A percentile compares a stretch with the other conserved stretches of the same genome.
Conservation (phyloP, 2,113 vertebrate genomes). For the Poeciliopsis retropinna region DNA sequence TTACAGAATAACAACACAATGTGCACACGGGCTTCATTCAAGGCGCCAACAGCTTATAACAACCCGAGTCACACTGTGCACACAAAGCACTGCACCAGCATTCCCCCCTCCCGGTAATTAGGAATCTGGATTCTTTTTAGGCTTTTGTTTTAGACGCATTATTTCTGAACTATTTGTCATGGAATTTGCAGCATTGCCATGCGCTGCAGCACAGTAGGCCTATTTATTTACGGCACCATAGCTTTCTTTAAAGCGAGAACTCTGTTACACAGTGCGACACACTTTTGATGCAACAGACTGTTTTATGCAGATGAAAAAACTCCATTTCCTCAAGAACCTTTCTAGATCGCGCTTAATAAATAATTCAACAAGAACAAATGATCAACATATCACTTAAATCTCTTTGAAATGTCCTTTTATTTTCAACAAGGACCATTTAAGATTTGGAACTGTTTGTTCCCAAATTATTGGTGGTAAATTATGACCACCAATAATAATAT, state of each 20-base stretch:
- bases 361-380: neutral
- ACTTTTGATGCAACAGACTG: constrained; percentile 31
- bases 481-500: too few species aligned
- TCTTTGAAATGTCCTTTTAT: neutral
- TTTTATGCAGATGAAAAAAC: neutral
- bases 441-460: too few species aligned
- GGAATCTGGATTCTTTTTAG: constrained; percentile 74
- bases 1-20: constrained; percentile 1
- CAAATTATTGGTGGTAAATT: too few species aligned
- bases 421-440: too few species aligned
- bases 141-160: constrained; percentile 79
- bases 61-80: constrained; percentile 50
- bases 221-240: constrained; percentile 63
- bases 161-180: constrained; percentile 84
- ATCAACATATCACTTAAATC: neutral
- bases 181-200: constrained; percentile 74
- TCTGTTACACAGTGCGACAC: constrained; percentile 37
- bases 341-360: neutral
- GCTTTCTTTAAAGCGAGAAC: constrained; percentile 38
- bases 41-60: constrained; percentile 7
- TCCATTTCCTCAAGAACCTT: neutral
- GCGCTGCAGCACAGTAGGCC: constrained; percentile 64
- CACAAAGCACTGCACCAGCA: constrained; percentile 52
- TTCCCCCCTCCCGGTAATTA: constrained; percentile 65
- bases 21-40: constrained; percentile 28